Percentiles rank a stretch among this genome's conserved stretches.
These are phyloP conservation scores for Phyllotreta striolata DNA, from an alignment of 2,888 invertebrate genomes.

Conservation along the genomic window DNA sequence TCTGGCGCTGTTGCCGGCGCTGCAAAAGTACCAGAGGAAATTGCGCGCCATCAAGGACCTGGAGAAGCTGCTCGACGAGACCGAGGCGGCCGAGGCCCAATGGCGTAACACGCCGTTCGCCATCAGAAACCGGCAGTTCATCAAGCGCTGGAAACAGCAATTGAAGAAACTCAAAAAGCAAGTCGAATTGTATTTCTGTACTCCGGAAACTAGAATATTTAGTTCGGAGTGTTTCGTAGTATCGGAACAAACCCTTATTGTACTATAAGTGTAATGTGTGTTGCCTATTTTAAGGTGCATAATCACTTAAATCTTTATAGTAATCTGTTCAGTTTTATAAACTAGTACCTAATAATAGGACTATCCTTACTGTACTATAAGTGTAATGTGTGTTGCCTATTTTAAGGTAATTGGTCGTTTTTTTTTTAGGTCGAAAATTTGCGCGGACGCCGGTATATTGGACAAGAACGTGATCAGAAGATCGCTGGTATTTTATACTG, in stretches of 20 bases:
- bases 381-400: no score
- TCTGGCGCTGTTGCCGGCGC: slow-evolving; percentile 86
- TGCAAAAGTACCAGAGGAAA: slow-evolving; percentile 83
- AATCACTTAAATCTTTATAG: no score
- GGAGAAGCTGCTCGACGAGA: slow-evolving; percentile 86
- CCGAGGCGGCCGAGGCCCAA: slow-evolving; percentile 80
- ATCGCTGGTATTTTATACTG: slow-evolving; percentile 86
- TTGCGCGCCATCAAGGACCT: slow-evolving; percentile 82
- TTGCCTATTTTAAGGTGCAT: no score
- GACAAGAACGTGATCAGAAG: slow-evolving; percentile 85
- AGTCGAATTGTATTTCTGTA: slow-evolving; percentile 25
- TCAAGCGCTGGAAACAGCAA: slow-evolving; percentile 89
- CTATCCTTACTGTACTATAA: no score
- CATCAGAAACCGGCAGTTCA: slow-evolving; percentile 79
- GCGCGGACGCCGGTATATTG: slow-evolving; percentile 88
- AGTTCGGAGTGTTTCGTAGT: not conserved
- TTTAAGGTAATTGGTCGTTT: not conserved
- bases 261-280: no score
- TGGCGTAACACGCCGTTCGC: slow-evolving; percentile 83
- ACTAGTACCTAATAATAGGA: no score
- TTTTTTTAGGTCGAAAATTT: slow-evolving; percentile 79
- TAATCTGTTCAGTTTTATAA: no score
- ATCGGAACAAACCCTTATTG: no score
- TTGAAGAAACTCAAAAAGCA: slow-evolving; percentile 77
- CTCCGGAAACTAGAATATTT: not conserved